A percentile compares a stretch with the other conserved stretches of the same genome.
These are phyloP conservation scores for Epinotia ramella DNA, from an alignment of 2,888 invertebrate genomes.

Conservation along the genomic window DNA sequence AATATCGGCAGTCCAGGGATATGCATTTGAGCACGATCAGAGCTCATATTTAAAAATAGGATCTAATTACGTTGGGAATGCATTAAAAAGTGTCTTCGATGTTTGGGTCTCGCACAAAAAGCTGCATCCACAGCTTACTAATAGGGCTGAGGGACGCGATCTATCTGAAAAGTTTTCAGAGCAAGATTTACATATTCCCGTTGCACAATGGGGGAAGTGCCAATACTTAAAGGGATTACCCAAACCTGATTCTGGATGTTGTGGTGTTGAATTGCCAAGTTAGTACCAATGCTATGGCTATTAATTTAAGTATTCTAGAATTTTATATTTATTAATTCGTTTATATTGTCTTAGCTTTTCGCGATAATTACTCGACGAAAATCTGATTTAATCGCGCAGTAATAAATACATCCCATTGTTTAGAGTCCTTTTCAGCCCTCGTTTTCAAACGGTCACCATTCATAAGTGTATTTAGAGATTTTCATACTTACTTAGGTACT, in stretches of 20 bases:
- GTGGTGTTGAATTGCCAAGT: conserved; percentile 34
- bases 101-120: neutral
- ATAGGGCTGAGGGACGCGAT: neutral
- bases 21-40: neutral
- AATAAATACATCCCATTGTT: no score
- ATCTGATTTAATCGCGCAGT: no score
- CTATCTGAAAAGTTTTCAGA: neutral
- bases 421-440: no score
- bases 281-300: no score
- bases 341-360: neutral
- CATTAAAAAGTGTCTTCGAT: neutral
- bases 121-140: neutral
- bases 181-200: neutral
- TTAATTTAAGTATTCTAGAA: no score
- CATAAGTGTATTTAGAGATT: no score
- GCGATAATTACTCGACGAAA: no score
- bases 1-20: conserved; percentile 21
- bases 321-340: no score
- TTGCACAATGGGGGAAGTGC: neutral
- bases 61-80: conserved; percentile 1
- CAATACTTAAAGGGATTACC: conserved; percentile 24
- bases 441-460: no score
- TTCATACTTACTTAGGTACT: no score
- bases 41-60: conserved; percentile 9
- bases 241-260: conserved; percentile 30